Percentiles rank a stretch among this genome's conserved stretches.
Conservation (phyloP, 2,113 vertebrate genomes). For the Silurus glanis region DNA sequence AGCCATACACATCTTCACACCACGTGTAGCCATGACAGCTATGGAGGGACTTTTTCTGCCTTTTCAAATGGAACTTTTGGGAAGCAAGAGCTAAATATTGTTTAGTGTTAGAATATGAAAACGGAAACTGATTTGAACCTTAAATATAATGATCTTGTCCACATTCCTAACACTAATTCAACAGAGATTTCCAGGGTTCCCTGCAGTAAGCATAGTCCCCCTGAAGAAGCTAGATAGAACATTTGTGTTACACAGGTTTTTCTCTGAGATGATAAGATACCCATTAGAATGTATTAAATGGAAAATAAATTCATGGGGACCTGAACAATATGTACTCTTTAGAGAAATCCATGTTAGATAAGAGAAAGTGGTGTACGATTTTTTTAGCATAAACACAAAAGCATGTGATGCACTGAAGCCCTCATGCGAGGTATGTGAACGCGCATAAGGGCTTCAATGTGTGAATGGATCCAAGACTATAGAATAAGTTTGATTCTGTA, state of each 20-base stretch:
- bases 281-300: neutral
- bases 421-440: too few species aligned
- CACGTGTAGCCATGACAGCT: neutral
- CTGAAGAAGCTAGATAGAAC: neutral
- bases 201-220: neutral
- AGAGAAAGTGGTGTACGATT: neutral
- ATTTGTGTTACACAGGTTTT: neutral
- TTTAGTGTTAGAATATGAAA: neutral
- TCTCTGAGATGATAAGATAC: neutral
- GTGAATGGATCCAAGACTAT: neutral
- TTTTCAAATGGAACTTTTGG: neutral
- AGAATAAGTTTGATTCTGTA: neutral
- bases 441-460: too few species aligned
- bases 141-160: neutral
- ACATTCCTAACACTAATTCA: neutral
- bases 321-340: neutral
- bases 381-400: neutral
- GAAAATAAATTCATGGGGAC: neutral
- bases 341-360: neutral
- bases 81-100: neutral
- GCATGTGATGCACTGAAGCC: neutral
- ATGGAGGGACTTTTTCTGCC: slow-evolving; percentile 17
- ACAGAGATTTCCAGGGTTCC: neutral
- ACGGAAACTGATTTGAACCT: neutral
- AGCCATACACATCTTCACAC: neutral